Conservation (phyloP, 2,113 vertebrate genomes). For the Columba livia region DNA sequence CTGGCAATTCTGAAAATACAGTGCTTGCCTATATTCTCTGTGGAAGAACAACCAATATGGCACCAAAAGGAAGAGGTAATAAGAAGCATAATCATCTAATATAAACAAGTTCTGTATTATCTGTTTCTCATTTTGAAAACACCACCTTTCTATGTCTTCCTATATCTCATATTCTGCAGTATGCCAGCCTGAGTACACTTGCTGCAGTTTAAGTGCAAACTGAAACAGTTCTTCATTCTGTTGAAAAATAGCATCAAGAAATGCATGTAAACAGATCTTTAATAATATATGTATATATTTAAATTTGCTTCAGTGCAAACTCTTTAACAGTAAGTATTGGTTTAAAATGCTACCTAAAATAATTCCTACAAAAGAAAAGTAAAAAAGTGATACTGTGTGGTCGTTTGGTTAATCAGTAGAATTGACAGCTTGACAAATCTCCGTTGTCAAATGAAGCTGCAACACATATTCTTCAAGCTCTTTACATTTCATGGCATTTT, state of each 20-base stretch:
- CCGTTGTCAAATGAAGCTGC: constrained; percentile 50
- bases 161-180: not conserved
- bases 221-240: not conserved
- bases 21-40: constrained; percentile 39
- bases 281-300: not conserved
- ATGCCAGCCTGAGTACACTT: not conserved
- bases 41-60: constrained; percentile 48
- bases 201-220: not conserved
- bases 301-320: not conserved
- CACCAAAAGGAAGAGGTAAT: constrained; percentile 49
- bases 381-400: not conserved
- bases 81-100: constrained; percentile 62
- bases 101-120: constrained; percentile 57
- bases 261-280: not conserved
- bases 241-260: not conserved
- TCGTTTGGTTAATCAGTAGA: constrained; percentile 30
- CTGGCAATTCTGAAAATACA: constrained; percentile 50
- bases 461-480: constrained; percentile 53
- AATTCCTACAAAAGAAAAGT: constrained; percentile 1
- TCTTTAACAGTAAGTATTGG: not conserved
- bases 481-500: constrained; percentile 56
- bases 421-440: constrained; percentile 59
- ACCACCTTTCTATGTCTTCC: constrained; percentile 42
- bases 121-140: constrained; percentile 64
- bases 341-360: constrained; percentile 6